Conservation (phyloP, 37 sponge, comb jelly and placozoan genomes). For the Bolinopsis microptera region DNA sequence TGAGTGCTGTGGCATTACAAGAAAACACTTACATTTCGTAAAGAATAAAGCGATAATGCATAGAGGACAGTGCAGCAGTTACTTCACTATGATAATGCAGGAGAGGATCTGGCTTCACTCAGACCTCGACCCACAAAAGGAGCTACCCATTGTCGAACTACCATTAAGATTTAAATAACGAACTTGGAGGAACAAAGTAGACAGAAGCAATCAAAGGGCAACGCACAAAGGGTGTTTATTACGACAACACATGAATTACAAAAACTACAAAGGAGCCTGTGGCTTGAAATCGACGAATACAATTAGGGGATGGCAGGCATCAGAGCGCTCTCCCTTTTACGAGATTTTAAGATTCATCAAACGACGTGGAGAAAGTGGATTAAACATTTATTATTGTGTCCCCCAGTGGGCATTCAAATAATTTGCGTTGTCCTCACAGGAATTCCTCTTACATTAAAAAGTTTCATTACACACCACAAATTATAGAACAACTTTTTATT, state of each 20-base stretch:
- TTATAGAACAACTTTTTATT: too few relatives aligned
- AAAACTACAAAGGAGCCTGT: background rate
- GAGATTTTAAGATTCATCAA: background rate
- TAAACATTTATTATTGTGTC: background rate
- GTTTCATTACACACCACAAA: too few relatives aligned
- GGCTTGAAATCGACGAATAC: background rate
- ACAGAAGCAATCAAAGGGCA: background rate
- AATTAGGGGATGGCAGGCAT: background rate
- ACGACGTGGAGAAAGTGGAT: background rate
- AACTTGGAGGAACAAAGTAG: background rate
- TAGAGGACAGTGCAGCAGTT: too few relatives aligned
- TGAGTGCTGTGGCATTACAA: background rate
- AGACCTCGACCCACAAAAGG: background rate
- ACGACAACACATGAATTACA: background rate
- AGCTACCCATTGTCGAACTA: background rate
- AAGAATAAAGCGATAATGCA: background rate
- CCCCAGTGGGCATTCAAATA: background rate
- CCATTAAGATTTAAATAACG: background rate
- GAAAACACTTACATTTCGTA: background rate
- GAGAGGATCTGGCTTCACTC: background rate
- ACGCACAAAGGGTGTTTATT: background rate
- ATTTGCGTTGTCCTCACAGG: background rate
- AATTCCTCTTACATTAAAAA: too few relatives aligned
- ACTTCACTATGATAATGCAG: too few relatives aligned
- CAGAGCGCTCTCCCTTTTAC: background rate